Base-by-base conservation (phyloP, 2,888 invertebrate species). In the Gymnoscelis rufifasciata region DNA sequence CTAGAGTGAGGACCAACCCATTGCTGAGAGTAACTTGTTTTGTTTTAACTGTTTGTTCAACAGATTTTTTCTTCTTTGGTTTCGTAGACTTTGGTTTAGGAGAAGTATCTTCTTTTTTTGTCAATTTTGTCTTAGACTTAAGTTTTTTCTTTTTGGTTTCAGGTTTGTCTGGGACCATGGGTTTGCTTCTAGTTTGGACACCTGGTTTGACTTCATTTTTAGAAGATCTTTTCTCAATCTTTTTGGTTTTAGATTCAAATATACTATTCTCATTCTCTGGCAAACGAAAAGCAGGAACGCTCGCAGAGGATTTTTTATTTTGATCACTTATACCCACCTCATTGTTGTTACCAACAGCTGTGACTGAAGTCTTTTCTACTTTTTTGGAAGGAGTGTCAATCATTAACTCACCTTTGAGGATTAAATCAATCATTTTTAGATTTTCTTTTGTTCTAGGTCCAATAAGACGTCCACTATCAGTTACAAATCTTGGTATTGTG, bases 301-400 rank as follows among this genome's bases (percentile, higher is more conserved):
- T 19, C 14, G 39, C 37, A 37, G 50, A 35, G 15, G 7, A 15
- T 43, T 42, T 60, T 41, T 59, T 62, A 55, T 80, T 83, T 57
- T 80, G 71, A 47, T 82, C 62, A 55, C 64, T 73, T 47, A 76
- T 64, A 55, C 69, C 78, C 67, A 76, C 67, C 70, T 83, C 75
- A 78, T 88, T 80, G 70, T 90, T 90, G 74, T 90, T 89, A 54
- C 74, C 66, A 11, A 60, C 56, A 23, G 56, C 57, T 44, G 47
- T 48, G 19, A 54, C 31, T 36, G 49, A 33, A 51, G 42, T 11
- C 38, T 47, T 42, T 38, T 43, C 26, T 26, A 30, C 38, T 7
- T 39, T 46, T 19, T 51, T 53, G 13, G 39, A 27, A 27, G 53
- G 14, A 10, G 72, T 71, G 35, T 65, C 56, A 52, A 82, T 81